Conservation (phyloP, 64 coral and sea anemone species). For the Pocillopora damicornis region DNA sequence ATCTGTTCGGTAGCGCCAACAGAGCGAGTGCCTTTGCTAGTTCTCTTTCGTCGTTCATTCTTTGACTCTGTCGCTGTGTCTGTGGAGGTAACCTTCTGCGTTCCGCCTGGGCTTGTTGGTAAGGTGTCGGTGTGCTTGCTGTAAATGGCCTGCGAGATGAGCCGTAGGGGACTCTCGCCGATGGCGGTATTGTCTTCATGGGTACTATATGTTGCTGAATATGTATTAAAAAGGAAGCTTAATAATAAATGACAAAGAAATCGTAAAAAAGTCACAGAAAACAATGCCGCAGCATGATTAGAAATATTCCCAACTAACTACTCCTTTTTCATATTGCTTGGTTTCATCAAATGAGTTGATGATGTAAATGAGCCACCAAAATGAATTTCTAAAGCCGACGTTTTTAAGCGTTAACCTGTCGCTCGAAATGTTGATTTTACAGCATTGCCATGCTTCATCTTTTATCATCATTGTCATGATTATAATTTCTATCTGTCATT, state of each 20-base stretch:
- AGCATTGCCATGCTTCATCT: no score
- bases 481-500: no score
- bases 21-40: slow-evolving; percentile 10
- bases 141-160: background rate
- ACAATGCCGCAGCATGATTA: background rate
- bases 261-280: background rate
- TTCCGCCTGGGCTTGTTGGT: background rate
- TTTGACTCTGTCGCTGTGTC: background rate
- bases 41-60: slow-evolving; percentile 8
- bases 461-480: no score
- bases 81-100: background rate
- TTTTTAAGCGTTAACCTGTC: no score
- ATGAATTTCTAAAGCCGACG: no score
- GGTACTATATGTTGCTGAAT: background rate
- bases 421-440: no score
- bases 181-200: background rate
- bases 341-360: no score
- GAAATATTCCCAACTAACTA: no score
- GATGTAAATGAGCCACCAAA: no score
- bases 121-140: background rate
- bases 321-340: no score
- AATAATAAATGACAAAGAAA: background rate
- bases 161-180: background rate
- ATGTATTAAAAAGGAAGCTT: background rate
- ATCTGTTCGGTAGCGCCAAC: slow-evolving; percentile 35